Evolutionary conservation across 2,797 vertebrate genomes (phyloP).

Genomic region (Lithobates pipiens): DNA sequence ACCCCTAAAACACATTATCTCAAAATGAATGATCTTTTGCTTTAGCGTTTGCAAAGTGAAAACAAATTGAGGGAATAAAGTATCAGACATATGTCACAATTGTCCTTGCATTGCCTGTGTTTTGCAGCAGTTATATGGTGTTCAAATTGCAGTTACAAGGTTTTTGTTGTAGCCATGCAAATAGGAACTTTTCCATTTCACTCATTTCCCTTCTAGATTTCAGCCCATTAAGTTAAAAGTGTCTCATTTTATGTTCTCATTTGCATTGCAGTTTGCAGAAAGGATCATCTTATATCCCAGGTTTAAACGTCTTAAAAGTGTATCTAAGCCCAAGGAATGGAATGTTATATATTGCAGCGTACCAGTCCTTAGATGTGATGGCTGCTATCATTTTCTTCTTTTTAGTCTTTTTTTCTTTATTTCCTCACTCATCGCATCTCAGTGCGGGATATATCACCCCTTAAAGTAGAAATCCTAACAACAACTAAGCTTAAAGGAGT

Average conservation of each 20-base stretch:
- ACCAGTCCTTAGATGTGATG: background rate
- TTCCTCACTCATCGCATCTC: no score
- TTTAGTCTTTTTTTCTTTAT: background rate
- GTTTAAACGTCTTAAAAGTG: background rate
- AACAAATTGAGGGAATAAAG: slow-evolving; percentile 38
- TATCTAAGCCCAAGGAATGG: background rate
- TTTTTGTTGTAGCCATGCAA: slow-evolving; percentile 42
- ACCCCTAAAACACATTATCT: slow-evolving; percentile 25
- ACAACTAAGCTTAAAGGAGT: no score
- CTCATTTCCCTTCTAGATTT: slow-evolving; percentile 47
- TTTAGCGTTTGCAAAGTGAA: slow-evolving; percentile 36
- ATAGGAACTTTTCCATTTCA: slow-evolving; percentile 43
- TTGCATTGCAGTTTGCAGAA: slow-evolving; percentile 45
- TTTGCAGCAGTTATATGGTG: slow-evolving; percentile 42
- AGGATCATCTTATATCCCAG: background rate
- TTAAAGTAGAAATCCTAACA: no score
- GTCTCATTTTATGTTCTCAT: slow-evolving; percentile 50
- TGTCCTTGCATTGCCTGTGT: slow-evolving; percentile 36
- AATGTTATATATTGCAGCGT: background rate
- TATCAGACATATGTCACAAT: slow-evolving; percentile 48
- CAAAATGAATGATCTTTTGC: slow-evolving; percentile 26
- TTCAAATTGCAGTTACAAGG: slow-evolving; percentile 48
- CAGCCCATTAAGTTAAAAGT: slow-evolving; percentile 50
- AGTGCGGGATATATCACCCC: no score
- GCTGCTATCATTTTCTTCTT: background rate